A percentile compares a stretch with the other conserved stretches of the same genome.
phyloP scores from a whole-genome alignment of 2,888 invertebrate genomes.

The Dendrolimus pini region DNA sequence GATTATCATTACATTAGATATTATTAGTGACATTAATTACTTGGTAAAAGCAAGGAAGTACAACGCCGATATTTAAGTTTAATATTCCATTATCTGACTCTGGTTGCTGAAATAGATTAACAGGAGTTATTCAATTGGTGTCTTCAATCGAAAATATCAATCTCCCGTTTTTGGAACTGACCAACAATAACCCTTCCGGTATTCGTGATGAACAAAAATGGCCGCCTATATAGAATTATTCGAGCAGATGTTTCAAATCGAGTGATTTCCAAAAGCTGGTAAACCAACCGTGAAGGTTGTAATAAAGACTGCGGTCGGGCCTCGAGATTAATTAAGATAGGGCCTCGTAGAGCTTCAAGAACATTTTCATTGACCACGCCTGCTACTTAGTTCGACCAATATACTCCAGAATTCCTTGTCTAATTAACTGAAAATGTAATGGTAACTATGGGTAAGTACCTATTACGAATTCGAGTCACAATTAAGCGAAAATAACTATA shows the following conservation, averaged over 20 bases:
- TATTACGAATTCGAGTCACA: background rate
- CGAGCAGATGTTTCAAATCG: conserved; percentile 46
- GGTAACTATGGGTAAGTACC: background rate
- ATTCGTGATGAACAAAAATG: conserved; percentile 5
- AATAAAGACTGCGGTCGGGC: conserved; percentile 51
- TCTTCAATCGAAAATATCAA: background rate
- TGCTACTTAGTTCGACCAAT: conserved; percentile 31
- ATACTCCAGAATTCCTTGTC: conserved; percentile 14
- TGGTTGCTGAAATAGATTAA: no score
- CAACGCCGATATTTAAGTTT: no score
- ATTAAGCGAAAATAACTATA: no score
- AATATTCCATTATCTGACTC: no score
- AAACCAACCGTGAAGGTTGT: conserved; percentile 55
- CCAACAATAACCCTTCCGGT: background rate
- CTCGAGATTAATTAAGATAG: conserved; percentile 63
- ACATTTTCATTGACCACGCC: conserved; percentile 43
- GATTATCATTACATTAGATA: no score
- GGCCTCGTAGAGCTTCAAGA: conserved; percentile 36
- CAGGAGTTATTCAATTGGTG: background rate
- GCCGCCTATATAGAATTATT: conserved; percentile 20
- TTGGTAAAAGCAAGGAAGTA: no score
- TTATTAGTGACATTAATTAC: no score
- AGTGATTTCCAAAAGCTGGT: conserved; percentile 51
- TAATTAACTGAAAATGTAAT: conserved; percentile 12
- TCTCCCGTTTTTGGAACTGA: background rate